Percentiles rank a stretch among this genome's conserved stretches.
These are phyloP conservation scores for Choloepus didactylus DNA, from an alignment of 2,797 vertebrate species.

Conservation along the genomic window DNA sequence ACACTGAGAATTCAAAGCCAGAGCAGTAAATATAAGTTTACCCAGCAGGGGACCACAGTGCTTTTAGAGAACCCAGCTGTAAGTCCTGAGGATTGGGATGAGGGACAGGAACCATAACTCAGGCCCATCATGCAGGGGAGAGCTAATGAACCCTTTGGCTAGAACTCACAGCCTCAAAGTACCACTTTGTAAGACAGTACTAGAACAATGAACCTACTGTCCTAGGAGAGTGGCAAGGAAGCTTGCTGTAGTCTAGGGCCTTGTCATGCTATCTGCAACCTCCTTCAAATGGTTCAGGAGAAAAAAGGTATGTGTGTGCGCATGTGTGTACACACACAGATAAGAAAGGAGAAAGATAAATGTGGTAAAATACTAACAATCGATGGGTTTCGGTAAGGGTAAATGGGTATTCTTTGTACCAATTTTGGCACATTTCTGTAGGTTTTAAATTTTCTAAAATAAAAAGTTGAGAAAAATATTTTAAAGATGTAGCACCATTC, in stretches of 20 bases:
- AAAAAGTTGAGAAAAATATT: not conserved
- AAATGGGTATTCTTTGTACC: not conserved
- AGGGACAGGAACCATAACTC: not conserved
- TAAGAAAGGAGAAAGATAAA: not conserved
- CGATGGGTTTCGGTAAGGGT: not conserved
- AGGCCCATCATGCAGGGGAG: not conserved
- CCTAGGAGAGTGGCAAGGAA: not conserved
- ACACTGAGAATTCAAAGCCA: not conserved
- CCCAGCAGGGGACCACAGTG: not conserved
- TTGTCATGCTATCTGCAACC: not conserved
- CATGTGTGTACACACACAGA: not conserved
- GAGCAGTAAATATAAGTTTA: not conserved
- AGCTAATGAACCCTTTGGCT: not conserved
- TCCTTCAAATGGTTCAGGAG: not conserved
- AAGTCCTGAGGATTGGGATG: not conserved
- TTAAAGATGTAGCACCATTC: not conserved
- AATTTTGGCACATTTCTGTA: not conserved
- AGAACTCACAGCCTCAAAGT: not conserved
- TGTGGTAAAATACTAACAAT: not conserved
- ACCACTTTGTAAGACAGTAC: not conserved
- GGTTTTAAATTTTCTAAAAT: not conserved
- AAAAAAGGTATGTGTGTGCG: not conserved
- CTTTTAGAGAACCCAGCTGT: not conserved
- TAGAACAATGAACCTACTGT: not conserved
- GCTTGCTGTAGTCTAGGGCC: not conserved